phyloP scores from a whole-genome alignment of 2,113 vertebrate species.

The Phocoena phocoena region DNA sequence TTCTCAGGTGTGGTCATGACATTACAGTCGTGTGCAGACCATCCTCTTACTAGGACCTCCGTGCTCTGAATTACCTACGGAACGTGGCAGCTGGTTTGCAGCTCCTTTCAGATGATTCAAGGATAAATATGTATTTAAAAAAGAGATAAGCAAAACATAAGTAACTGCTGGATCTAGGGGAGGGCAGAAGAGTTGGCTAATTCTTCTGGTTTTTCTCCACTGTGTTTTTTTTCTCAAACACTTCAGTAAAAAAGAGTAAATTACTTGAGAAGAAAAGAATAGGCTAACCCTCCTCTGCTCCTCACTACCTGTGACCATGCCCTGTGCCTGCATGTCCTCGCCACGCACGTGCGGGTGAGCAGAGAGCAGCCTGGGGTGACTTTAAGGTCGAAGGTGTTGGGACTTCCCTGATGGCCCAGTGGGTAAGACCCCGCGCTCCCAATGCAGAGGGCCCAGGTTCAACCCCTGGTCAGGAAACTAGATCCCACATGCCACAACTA shows the following conservation, averaged over 20 bases:
- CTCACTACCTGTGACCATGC: fast-evolving
- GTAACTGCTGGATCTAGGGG: fast-evolving
- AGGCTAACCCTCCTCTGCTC: not conserved
- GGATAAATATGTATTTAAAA: fast-evolving
- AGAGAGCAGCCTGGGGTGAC: not conserved
- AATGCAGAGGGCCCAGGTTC: too few relatives aligned
- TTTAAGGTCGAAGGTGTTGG: not conserved
- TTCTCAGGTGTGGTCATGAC: fast-evolving
- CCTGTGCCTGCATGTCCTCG: not conserved
- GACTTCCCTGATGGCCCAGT: too few relatives aligned
- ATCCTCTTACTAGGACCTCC: fast-evolving
- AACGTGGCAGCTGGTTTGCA: not conserved
- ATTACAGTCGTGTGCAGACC: fast-evolving
- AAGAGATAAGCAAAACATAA: not conserved
- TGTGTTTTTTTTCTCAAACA: not conserved
- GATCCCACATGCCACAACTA: too few relatives aligned
- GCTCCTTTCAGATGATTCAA: not conserved
- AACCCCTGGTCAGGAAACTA: too few relatives aligned
- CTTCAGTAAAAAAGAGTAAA: not conserved
- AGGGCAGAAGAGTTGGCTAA: fast-evolving
- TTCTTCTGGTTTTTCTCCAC: not conserved
- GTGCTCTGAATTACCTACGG: fast-evolving
- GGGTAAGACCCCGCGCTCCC: too few relatives aligned
- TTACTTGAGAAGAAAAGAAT: not conserved
- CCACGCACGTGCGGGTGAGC: not conserved